Evolutionary conservation across 2,888 invertebrate genomes (phyloP), one percentile per base, ranked within the genome.

Genomic region (Cephus nigrinus): DNA sequence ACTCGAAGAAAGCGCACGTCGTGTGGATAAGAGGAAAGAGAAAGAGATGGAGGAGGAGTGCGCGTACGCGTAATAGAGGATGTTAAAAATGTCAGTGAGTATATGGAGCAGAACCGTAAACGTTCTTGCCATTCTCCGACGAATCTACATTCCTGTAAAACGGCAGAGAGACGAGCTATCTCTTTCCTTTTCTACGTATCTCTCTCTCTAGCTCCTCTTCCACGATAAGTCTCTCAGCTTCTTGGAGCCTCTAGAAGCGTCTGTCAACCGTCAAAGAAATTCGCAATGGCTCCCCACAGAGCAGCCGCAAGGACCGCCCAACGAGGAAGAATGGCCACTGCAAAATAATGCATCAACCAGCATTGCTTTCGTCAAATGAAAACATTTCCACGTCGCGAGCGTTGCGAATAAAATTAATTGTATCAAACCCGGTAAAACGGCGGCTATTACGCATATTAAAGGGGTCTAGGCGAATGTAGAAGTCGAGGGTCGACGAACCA

Each of bases 391-490:
- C 9, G 23, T 1, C 0, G 23, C 40, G 23, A 55, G 23, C 40
- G 40, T 23, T 23, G 55, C 55, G 55, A 55, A 55, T 55, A 9
- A 23, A 9, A 9, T 23, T 23, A 55, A 55, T 55, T 55, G 9
- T 23, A 55, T 55, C 0, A 23, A 3, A 78, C 76, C 79, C 71
- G 69, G 74, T 74, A 78, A 79, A 79, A 80, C 74, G 80, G 75
- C 79, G 79, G 73, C 76, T 76, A 80, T 81, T 78, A 75, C 76
- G 79, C 79, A 80, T 80, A 80, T 81, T 76, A 77, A 80, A 80
- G 73, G 75, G 74, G 76, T 77, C 76, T 71, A 81, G 76, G 80
- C 78, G 79, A 75, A 75, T 35, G 79, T 79, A 74, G 76, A 78
- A 77, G 74, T 71, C 55, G 74, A 75, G 78, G 80, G 75, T 81